These are phyloP conservation scores for Contarinia nasturtii DNA, from an alignment of 1,140 invertebrate species.

Conservation along the genomic window DNA sequence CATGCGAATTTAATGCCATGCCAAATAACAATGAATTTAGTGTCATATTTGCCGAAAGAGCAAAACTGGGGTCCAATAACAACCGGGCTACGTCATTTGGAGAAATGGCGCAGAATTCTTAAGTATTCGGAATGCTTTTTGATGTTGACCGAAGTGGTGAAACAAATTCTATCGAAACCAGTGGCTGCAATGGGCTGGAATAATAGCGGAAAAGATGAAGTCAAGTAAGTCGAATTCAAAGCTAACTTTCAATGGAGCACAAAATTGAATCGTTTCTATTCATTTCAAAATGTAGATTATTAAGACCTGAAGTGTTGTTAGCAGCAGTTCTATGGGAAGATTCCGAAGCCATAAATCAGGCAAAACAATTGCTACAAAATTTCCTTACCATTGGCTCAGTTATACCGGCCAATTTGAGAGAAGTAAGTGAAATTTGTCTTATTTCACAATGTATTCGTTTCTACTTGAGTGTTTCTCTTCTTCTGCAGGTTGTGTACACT, in stretches of 20 bases:
- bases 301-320: constrained; percentile 19
- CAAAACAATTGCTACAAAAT: constrained; percentile 21
- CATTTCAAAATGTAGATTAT: constrained; percentile 13
- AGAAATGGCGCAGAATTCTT: constrained; percentile 45
- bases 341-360: constrained; percentile 18
- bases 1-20: constrained; percentile 50
- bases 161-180: constrained; percentile 36
- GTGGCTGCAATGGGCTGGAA: constrained; percentile 42
- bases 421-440: constrained; percentile 9
- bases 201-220: constrained; percentile 43
- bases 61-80: constrained; percentile 54
- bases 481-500: constrained; percentile 23
- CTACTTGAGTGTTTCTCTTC: too few species aligned
- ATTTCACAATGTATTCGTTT: too few species aligned
- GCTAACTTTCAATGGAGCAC: background rate
- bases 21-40: constrained; percentile 42
- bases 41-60: constrained; percentile 51
- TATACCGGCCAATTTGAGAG: constrained; percentile 19
- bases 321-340: constrained; percentile 23
- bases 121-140: constrained; percentile 44
- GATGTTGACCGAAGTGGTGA: constrained; percentile 40
- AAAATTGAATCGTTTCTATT: background rate
- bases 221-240: constrained; percentile 28
- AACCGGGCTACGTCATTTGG: constrained; percentile 44
- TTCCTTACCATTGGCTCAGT: constrained; percentile 17